These are phyloP conservation scores for Papilio polytes DNA, from an alignment of 1,140 invertebrate species.

Conservation along the genomic window DNA sequence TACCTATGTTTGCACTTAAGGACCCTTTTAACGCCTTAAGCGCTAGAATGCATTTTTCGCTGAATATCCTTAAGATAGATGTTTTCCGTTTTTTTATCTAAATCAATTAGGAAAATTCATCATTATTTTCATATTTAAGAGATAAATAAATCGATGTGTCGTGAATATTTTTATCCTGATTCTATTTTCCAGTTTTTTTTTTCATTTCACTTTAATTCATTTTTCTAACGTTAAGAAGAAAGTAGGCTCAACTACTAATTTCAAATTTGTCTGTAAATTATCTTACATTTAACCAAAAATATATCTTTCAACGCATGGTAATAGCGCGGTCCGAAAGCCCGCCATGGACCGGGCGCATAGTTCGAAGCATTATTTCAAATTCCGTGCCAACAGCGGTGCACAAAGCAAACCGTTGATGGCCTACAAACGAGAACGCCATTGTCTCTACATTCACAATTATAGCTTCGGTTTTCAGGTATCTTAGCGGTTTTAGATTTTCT, in stretches of 20 bases:
- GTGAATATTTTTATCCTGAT: neutral
- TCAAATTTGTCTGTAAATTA: neutral
- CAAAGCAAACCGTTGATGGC: slow-evolving; percentile 57
- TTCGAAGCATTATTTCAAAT: slow-evolving; percentile 44
- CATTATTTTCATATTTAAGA: too few relatives aligned
- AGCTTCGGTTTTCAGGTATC: slow-evolving; percentile 48
- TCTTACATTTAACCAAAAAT: neutral
- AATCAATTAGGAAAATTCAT: neutral
- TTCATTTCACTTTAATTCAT: neutral
- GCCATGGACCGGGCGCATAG: slow-evolving; percentile 7
- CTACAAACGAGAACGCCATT: slow-evolving; percentile 54
- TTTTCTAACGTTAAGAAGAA: neutral
- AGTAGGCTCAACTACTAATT: neutral
- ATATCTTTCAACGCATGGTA: neutral
- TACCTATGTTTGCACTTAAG: slow-evolving; percentile 38
- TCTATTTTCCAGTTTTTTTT: neutral
- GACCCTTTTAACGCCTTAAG: slow-evolving; percentile 33
- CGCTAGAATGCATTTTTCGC: neutral
- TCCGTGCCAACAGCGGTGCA: slow-evolving; percentile 43
- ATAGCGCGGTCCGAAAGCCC: slow-evolving; percentile 15
- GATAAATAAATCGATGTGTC: neutral
- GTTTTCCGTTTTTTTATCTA: neutral
- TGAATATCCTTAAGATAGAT: neutral
- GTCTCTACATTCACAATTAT: slow-evolving; percentile 53
- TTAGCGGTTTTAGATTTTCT: slow-evolving; percentile 13